phyloP scores from a whole-genome alignment of 1,140 invertebrate genomes.

The Sycophila sp. region DNA sequence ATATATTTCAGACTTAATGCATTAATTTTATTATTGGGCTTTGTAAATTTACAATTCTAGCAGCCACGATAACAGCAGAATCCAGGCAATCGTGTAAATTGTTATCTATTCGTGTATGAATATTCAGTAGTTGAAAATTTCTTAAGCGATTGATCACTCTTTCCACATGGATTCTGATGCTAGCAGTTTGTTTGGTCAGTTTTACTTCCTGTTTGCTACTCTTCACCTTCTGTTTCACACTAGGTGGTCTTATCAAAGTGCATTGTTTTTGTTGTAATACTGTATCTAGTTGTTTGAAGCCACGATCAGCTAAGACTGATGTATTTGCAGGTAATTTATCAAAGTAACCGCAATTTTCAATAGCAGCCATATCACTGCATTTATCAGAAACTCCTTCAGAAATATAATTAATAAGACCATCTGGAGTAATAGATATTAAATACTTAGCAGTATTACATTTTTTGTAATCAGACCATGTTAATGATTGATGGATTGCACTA shows the following conservation, averaged over 20 bases:
- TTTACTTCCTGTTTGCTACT: constrained; percentile 50
- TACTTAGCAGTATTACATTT: constrained; percentile 64
- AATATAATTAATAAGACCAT: constrained; percentile 60
- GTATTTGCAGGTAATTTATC: constrained; percentile 39
- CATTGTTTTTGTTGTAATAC: constrained; percentile 41
- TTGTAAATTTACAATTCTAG: constrained; percentile 53
- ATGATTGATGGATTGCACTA: constrained; percentile 52
- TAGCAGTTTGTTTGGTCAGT: constrained; percentile 56
- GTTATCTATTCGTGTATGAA: constrained; percentile 49
- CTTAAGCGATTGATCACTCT: constrained; percentile 54
- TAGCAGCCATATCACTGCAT: constrained; percentile 52
- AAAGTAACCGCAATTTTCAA: constrained; percentile 55
- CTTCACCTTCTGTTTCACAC: constrained; percentile 44
- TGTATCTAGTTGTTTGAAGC: constrained; percentile 52
- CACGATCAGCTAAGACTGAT: constrained; percentile 53
- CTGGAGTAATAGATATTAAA: constrained; percentile 59
- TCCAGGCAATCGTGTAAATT: constrained; percentile 47
- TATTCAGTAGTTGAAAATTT: constrained; percentile 55
- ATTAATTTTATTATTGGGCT: constrained; percentile 41
- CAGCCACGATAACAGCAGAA: constrained; percentile 47
- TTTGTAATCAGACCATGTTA: constrained; percentile 63
- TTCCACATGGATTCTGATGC: constrained; percentile 58
- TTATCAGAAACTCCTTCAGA: constrained; percentile 59
- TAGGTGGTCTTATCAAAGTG: constrained; percentile 54
- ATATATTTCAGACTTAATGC: too few relatives aligned